These are phyloP conservation scores for Lochmaea crataegi DNA, from an alignment of 2,888 invertebrate genomes.

Conservation along the genomic window DNA sequence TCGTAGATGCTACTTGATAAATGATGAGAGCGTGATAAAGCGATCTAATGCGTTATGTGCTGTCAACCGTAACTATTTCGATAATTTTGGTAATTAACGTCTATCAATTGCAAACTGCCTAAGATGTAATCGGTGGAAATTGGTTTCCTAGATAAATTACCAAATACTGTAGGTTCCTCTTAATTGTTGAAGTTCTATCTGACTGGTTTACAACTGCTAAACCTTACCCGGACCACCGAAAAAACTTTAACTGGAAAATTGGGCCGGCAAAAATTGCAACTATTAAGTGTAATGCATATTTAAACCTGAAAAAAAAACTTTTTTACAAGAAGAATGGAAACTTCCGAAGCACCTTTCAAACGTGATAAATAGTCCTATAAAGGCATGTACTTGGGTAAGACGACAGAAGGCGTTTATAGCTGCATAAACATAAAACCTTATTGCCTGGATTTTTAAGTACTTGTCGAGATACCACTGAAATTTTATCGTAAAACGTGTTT, in stretches of 20 bases:
- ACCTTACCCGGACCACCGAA: too few species aligned
- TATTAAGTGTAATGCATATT: neutral
- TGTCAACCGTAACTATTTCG: conserved; percentile 30
- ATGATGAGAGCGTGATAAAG: conserved; percentile 28
- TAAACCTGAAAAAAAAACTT: too few species aligned
- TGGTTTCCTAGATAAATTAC: neutral
- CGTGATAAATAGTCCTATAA: conserved; percentile 2
- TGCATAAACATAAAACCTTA: conserved; percentile 17
- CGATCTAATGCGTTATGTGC: conserved; percentile 24
- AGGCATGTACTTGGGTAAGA: conserved; percentile 1
- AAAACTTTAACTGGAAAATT: neutral
- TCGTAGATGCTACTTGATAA: conserved; percentile 19
- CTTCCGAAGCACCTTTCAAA: neutral
- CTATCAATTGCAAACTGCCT: conserved; percentile 22
- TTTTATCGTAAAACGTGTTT: conserved; percentile 7
- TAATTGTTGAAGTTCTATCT: too few species aligned
- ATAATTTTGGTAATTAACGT: conserved; percentile 35
- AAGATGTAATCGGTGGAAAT: conserved; percentile 22
- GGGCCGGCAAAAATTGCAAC: too few species aligned
- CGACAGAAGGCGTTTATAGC: conserved; percentile 8
- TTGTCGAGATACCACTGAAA: conserved; percentile 4
- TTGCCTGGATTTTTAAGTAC: conserved; percentile 15
- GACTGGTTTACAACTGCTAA: too few species aligned
- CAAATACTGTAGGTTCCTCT: too few species aligned
- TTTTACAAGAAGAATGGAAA: neutral